Conservation (phyloP, 2,888 invertebrate genomes). For the Pterobdella sp. region DNA sequence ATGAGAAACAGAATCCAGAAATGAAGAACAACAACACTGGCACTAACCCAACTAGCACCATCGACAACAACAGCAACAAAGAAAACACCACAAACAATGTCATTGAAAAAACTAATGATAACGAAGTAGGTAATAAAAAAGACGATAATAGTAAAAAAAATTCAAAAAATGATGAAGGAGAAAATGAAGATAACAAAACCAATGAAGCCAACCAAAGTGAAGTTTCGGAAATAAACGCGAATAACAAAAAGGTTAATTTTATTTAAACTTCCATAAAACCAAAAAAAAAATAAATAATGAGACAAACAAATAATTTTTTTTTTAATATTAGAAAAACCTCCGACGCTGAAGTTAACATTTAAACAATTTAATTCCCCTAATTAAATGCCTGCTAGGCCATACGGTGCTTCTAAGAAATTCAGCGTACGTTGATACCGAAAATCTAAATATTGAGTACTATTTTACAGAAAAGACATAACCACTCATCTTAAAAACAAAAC, state of each 20-base stretch:
- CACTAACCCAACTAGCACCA: not conserved
- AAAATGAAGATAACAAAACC: not conserved
- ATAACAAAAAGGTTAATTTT: conserved; percentile 9
- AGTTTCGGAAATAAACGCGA: not conserved
- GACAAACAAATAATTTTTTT: no score
- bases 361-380: no score
- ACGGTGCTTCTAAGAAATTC: no score
- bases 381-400: no score
- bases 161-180: not conserved
- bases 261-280: not conserved
- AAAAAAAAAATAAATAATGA: not conserved
- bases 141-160: not conserved
- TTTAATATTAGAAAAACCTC: no score
- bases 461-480: no score
- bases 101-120: not conserved
- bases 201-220: not conserved
- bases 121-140: not conserved
- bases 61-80: not conserved
- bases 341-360: no score
- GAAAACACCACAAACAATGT: not conserved
- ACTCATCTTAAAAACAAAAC: no score
- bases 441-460: no score
- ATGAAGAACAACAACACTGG: not conserved
- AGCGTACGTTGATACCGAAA: no score
- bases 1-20: not conserved